Percentiles rank a stretch among this genome's conserved stretches.
These are phyloP conservation scores for Potorous gilbertii DNA, from an alignment of 2,797 vertebrate genomes.

Conservation along the genomic window DNA sequence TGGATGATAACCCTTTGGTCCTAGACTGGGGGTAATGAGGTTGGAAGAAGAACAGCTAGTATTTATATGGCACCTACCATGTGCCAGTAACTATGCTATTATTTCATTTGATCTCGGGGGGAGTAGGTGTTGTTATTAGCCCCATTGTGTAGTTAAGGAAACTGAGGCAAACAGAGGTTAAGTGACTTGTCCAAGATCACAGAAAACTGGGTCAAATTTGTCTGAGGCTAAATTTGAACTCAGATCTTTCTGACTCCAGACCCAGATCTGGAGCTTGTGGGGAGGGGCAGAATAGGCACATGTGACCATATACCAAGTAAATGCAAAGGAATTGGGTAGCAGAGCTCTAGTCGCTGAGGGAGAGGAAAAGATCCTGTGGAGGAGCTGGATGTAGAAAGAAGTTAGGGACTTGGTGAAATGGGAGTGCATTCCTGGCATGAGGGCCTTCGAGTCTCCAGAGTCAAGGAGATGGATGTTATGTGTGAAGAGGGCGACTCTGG, in stretches of 20 bases:
- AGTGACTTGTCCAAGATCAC: neutral
- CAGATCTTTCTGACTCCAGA: neutral
- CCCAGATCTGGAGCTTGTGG: neutral
- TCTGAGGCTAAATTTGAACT: neutral
- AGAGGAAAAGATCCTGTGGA: neutral
- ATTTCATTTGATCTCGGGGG: neutral
- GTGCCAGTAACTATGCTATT: neutral
- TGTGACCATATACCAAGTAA: neutral
- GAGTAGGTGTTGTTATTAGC: neutral
- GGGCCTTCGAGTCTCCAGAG: neutral
- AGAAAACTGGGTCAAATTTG: neutral
- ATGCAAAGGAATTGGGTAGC: neutral
- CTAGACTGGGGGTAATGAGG: neutral
- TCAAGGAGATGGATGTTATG: neutral
- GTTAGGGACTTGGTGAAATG: neutral
- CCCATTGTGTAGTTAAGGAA: neutral
- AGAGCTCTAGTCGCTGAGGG: neutral
- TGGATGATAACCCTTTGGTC: neutral
- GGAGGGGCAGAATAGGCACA: neutral
- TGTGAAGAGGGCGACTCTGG: neutral
- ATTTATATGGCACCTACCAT: neutral
- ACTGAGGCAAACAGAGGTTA: neutral
- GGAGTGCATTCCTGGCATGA: neutral
- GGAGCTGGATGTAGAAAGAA: no score
- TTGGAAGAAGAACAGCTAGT: neutral